A percentile compares a stretch with the other conserved stretches of the same genome.
These are phyloP conservation scores for Epistrophella euchroma DNA, from an alignment of 2,888 invertebrate genomes.

Conservation along the genomic window DNA sequence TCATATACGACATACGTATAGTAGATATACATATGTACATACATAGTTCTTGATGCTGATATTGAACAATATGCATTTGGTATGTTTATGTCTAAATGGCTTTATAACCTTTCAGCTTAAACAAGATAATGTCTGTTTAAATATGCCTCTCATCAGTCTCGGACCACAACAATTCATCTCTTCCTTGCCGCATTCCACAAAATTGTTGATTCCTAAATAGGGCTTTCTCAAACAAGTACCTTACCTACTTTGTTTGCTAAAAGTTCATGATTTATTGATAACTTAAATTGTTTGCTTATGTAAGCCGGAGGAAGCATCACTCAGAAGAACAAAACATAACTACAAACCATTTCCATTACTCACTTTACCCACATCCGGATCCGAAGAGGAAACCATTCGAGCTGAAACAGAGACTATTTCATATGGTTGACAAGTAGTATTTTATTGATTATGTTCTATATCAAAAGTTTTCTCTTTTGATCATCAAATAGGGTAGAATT, in stretches of 20 bases:
- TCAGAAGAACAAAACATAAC: slow-evolving; percentile 18
- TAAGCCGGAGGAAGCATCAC: slow-evolving; percentile 9
- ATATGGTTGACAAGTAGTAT: slow-evolving; percentile 34
- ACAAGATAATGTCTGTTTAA: slow-evolving; percentile 22
- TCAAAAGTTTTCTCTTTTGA: slow-evolving; percentile 1
- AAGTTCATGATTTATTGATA: slow-evolving; percentile 51
- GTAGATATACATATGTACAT: no score
- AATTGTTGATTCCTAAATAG: neutral
- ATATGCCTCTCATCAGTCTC: slow-evolving; percentile 3
- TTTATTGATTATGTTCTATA: slow-evolving; percentile 32
- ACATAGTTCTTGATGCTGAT: no score
- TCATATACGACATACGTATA: no score
- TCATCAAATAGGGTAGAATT: slow-evolving; percentile 6
- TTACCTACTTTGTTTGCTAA: slow-evolving; percentile 3
- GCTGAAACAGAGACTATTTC: neutral
- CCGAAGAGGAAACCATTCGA: slow-evolving; percentile 1
- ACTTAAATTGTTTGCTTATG: slow-evolving; percentile 25
- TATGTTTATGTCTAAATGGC: slow-evolving; percentile 11
- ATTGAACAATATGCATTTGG: no score
- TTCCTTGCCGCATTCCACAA: neutral
- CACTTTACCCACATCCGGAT: slow-evolving; percentile 6
- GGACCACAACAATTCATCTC: slow-evolving; percentile 20
- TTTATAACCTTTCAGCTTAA: slow-evolving; percentile 21
- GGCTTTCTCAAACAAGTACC: neutral
- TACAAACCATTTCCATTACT: slow-evolving; percentile 21